Evolutionary conservation across 1,140 invertebrate genomes (phyloP).

Genomic region (Leptinotarsa defecta): DNA sequence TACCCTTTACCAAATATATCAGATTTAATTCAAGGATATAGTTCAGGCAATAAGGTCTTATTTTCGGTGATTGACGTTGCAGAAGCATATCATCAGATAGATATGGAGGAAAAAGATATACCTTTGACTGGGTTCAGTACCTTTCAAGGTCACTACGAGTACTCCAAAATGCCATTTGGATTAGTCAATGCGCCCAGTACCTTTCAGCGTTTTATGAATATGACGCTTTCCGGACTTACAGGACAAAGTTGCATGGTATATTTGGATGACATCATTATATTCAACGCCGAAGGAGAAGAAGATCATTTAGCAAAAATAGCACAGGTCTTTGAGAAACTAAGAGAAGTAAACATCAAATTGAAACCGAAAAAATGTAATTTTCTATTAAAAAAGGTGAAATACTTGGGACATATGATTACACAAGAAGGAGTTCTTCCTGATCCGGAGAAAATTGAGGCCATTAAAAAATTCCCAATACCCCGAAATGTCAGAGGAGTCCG

Average conservation of each 20-base stretch:
- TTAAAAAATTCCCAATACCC: slow-evolving; percentile 29
- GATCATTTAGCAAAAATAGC: slow-evolving; percentile 1
- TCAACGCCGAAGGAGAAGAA: neutral
- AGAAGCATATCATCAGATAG: slow-evolving; percentile 27
- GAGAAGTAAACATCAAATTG: slow-evolving; percentile 22
- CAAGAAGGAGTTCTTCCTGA: slow-evolving; percentile 24
- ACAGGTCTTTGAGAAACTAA: neutral
- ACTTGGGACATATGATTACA: slow-evolving; percentile 33
- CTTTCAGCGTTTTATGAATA: slow-evolving; percentile 26
- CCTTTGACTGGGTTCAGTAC: slow-evolving; percentile 21
- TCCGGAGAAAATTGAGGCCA: slow-evolving; percentile 27
- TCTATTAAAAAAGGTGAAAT: slow-evolving; percentile 26
- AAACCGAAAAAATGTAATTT: slow-evolving; percentile 18
- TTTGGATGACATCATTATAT: slow-evolving; percentile 26
- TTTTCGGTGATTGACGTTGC: slow-evolving; percentile 20
- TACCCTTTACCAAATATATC: slow-evolving; percentile 21
- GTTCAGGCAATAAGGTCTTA: slow-evolving; percentile 2
- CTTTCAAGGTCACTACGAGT: slow-evolving; percentile 25
- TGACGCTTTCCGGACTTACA: slow-evolving; percentile 16
- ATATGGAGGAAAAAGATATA: slow-evolving; percentile 14
- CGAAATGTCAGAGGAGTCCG: slow-evolving; percentile 24
- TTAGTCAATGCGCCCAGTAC: slow-evolving; percentile 22
- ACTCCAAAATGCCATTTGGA: slow-evolving; percentile 25
- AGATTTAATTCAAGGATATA: slow-evolving; percentile 7
- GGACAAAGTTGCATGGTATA: slow-evolving; percentile 18